Percentiles rank a stretch among this genome's conserved stretches.
These are phyloP conservation scores for Chrysemys picta DNA, from an alignment of 2,113 vertebrate species.

Conservation along the genomic window DNA sequence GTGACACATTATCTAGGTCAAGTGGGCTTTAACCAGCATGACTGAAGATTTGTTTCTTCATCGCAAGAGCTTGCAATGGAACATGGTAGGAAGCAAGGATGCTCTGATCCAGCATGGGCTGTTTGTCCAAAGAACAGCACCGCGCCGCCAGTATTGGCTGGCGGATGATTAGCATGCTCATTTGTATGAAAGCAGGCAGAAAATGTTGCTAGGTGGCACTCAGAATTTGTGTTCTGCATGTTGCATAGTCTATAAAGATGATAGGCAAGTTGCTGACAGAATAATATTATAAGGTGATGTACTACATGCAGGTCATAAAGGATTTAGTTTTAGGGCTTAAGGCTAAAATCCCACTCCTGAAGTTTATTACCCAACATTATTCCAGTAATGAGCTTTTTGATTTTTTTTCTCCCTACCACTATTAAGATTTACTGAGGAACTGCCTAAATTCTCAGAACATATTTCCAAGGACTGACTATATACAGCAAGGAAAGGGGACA, in stretches of 20 bases:
- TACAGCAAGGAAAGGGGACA: conserved; percentile 45
- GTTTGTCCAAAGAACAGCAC: neutral
- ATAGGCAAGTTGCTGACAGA: conserved; percentile 78
- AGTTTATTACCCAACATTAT: conserved; percentile 72
- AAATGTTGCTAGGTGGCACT: conserved; percentile 61
- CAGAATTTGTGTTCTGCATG: conserved; percentile 63
- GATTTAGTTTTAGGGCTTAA: conserved; percentile 76
- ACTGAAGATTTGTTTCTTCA: neutral
- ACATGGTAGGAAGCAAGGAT: rapidly evolving
- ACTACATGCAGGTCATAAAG: conserved; percentile 77
- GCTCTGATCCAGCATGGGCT: neutral
- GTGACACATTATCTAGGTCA: neutral
- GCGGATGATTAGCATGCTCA: conserved; percentile 30
- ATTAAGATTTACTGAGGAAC: conserved; percentile 76
- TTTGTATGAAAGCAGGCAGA: conserved; percentile 25
- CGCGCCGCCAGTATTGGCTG: neutral
- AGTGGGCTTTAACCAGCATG: neutral
- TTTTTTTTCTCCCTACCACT: conserved; percentile 32
- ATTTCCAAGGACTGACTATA: conserved; percentile 67
- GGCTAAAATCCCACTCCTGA: conserved; percentile 77
- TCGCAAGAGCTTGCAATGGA: neutral
- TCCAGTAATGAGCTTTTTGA: conserved; percentile 75
- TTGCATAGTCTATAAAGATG: conserved; percentile 70
- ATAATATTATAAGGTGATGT: conserved; percentile 75
- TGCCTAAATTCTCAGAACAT: conserved; percentile 69